These are phyloP conservation scores for Hypolimnas misippus DNA, from an alignment of 2,888 invertebrate genomes.

Conservation along the genomic window DNA sequence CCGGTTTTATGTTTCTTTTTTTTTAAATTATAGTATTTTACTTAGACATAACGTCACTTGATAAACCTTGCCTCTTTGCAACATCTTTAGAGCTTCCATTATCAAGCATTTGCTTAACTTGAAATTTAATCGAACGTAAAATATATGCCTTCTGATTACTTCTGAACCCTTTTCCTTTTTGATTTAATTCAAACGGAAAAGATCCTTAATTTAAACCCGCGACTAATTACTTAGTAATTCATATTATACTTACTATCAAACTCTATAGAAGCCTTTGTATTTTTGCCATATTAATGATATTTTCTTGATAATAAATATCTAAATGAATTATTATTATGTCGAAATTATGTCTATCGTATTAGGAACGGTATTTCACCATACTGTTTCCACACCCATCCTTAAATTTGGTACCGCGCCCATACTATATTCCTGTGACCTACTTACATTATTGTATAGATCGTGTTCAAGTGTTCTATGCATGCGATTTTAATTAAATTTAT, in stretches of 20 bases:
- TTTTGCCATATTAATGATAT: neutral
- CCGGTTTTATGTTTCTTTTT: too few relatives aligned
- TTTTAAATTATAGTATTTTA: too few relatives aligned
- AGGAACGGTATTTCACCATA: constrained; percentile 42
- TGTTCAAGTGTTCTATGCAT: constrained; percentile 12
- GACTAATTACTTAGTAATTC: neutral
- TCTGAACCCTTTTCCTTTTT: neutral
- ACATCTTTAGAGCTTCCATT: too few relatives aligned
- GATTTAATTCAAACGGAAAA: neutral
- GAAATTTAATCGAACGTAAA: neutral
- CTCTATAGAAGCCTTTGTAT: neutral
- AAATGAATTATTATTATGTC: neutral
- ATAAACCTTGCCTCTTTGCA: too few relatives aligned
- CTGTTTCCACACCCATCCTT: constrained; percentile 48
- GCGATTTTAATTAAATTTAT: constrained; percentile 15
- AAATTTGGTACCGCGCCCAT: constrained; percentile 41
- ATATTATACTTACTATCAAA: neutral
- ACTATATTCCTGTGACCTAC: constrained; percentile 66
- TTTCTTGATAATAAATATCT: neutral
- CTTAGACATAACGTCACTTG: too few relatives aligned
- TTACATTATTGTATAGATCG: constrained; percentile 50
- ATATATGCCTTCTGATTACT: neutral
- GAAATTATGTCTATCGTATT: constrained; percentile 35
- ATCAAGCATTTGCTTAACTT: neutral
- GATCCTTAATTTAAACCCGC: constrained; percentile 3